These are phyloP conservation scores for Falco biarmicus DNA, from an alignment of 2,797 vertebrate species.

Conservation along the genomic window DNA sequence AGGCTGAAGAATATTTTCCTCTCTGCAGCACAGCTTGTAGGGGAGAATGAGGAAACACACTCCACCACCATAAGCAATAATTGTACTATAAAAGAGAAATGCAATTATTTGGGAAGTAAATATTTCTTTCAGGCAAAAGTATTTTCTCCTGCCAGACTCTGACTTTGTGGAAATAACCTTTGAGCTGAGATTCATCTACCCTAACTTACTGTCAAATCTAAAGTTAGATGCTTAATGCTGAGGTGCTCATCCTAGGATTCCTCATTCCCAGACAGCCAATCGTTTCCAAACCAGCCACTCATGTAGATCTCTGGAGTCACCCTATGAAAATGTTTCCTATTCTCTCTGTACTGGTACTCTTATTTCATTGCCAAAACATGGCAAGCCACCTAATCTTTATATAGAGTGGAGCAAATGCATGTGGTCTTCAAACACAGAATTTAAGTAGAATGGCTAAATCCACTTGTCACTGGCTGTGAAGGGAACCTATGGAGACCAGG, in stretches of 20 bases:
- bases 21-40: background rate
- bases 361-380: background rate
- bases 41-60: background rate
- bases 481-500: background rate
- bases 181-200: background rate
- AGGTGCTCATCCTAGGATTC: background rate
- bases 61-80: background rate
- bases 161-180: background rate
- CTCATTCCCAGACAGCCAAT: background rate
- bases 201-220: background rate
- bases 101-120: background rate
- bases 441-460: background rate
- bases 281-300: background rate
- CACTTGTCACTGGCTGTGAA: background rate
- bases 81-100: background rate
- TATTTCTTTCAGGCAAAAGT: background rate
- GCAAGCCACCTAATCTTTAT: background rate
- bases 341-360: background rate
- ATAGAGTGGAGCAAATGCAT: background rate
- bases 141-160: background rate
- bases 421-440: background rate
- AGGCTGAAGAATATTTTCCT: background rate
- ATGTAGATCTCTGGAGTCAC: rapidly evolving
- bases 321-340: background rate
- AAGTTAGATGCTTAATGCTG: background rate